Conservation (phyloP, 2,113 vertebrate species). For the Sinocyclocheilus maitianheensis region DNA sequence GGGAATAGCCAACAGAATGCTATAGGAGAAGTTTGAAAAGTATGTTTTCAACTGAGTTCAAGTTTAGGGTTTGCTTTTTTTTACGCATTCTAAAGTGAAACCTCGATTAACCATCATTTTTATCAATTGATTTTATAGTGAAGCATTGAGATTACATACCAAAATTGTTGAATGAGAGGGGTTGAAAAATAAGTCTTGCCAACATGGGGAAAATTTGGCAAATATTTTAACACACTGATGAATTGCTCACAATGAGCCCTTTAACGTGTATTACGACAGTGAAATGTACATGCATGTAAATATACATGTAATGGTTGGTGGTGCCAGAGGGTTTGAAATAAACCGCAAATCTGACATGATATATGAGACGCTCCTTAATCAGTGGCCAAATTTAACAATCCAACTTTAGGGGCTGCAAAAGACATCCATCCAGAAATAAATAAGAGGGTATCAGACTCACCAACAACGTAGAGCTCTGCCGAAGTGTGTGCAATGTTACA, state of each 20-base stretch:
- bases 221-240: not conserved
- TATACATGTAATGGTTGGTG: not conserved
- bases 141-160: not conserved
- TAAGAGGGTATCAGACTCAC: slow-evolving; percentile 66
- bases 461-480: slow-evolving; percentile 83
- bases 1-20: not conserved
- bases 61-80: not conserved
- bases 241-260: not conserved
- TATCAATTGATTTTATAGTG: not conserved
- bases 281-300: not conserved
- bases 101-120: not conserved
- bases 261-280: not conserved
- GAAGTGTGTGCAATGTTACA: slow-evolving; percentile 85
- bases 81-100: not conserved
- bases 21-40: not conserved
- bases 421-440: not conserved
- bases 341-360: not conserved
- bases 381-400: not conserved
- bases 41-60: not conserved
- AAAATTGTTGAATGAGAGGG: not conserved
- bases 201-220: not conserved
- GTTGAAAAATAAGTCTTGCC: not conserved
- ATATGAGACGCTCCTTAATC: not conserved
- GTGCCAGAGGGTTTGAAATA: not conserved
- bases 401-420: not conserved